Conservation (phyloP, 2,888 invertebrate genomes). For the Euzetes globulus region DNA sequence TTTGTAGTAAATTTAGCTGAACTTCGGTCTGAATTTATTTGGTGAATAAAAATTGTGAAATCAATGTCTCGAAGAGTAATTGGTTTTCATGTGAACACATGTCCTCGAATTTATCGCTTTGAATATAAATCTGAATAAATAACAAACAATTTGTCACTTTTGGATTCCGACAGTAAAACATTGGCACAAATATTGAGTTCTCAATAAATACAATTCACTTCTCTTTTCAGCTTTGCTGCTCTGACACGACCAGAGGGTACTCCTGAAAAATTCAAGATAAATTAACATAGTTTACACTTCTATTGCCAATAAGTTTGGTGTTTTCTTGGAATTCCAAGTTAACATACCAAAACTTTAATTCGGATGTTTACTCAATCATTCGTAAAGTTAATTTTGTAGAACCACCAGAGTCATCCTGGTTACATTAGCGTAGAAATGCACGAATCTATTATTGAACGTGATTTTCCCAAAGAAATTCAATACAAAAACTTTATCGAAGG, state of each 20-base stretch:
- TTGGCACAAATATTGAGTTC: neutral
- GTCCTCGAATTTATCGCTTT: neutral
- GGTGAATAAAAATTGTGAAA: too few relatives aligned
- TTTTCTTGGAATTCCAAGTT: too few relatives aligned
- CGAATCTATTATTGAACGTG: too few relatives aligned
- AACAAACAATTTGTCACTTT: neutral
- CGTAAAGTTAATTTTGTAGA: too few relatives aligned
- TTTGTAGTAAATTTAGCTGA: too few relatives aligned
- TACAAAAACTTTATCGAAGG: neutral
- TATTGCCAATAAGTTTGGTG: too few relatives aligned
- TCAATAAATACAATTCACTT: neutral
- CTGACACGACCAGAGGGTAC: too few relatives aligned
- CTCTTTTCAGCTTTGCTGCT: too few relatives aligned
- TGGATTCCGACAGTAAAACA: neutral
- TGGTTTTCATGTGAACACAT: neutral
- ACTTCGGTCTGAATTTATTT: neutral
- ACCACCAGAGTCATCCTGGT: neutral
- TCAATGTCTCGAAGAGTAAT: neutral
- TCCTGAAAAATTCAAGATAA: too few relatives aligned
- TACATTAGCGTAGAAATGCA: neutral
- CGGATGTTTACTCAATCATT: too few relatives aligned
- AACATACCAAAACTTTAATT: too few relatives aligned
- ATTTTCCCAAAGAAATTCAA: neutral
- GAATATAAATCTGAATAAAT: neutral
- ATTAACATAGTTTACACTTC: too few relatives aligned